phyloP scores from a whole-genome alignment of 2,113 vertebrate genomes.

The Indicator maculatus region DNA sequence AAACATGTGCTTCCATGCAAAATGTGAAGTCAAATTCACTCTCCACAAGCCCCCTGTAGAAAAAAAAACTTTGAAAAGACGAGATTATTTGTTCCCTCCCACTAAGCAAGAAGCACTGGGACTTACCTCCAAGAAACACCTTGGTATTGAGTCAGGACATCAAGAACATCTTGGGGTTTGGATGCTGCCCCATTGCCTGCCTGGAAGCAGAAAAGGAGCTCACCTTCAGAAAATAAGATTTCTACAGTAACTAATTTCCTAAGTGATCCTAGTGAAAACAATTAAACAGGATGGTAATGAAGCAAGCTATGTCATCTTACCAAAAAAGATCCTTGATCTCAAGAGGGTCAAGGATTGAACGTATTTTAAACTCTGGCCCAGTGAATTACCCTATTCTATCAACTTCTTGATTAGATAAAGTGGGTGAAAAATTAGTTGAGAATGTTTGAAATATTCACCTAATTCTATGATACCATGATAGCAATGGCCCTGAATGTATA shows the following conservation, averaged over 20 bases:
- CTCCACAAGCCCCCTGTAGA: background rate
- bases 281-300: background rate
- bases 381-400: background rate
- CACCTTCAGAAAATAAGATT: background rate
- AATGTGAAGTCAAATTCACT: background rate
- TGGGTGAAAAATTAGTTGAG: background rate
- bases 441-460: background rate
- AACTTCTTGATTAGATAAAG: constrained; percentile 1
- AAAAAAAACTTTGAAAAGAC: background rate
- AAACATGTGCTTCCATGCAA: background rate
- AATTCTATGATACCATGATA: background rate
- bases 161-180: background rate
- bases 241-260: background rate
- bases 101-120: background rate
- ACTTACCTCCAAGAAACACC: constrained; percentile 83
- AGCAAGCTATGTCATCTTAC: background rate
- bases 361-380: background rate
- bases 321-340: background rate
- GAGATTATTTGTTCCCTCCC: background rate
- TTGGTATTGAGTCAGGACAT: constrained; percentile 76
- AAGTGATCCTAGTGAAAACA: background rate
- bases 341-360: background rate
- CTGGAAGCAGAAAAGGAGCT: constrained; percentile 44
- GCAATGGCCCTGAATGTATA: background rate
- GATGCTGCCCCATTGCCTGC: constrained; percentile 79